Percentiles rank a stretch among this genome's conserved stretches.
Conservation (phyloP, 35 echinoderm and acorn worm species). For the Ptychodera flava region DNA sequence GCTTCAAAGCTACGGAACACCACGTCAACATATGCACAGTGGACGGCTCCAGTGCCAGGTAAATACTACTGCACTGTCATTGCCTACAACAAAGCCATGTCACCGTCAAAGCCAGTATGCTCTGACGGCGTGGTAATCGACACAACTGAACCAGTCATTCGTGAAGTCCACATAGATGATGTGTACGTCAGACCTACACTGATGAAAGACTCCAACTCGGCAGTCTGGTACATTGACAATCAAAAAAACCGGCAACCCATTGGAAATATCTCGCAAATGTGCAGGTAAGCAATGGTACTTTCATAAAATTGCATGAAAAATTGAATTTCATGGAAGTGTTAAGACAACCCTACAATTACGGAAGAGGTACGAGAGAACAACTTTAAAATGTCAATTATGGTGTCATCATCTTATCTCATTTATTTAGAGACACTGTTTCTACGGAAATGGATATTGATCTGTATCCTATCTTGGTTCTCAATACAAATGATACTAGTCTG, state of each 20-base stretch:
- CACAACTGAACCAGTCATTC: slow-evolving; percentile 7
- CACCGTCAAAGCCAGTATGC: slow-evolving; percentile 24
- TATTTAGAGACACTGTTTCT: not conserved
- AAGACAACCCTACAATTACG: not conserved
- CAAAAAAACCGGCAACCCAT: not conserved
- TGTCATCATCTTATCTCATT: not conserved
- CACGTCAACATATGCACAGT: slow-evolving; percentile 11
- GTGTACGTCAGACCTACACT: slow-evolving; percentile 8
- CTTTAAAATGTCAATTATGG: no score
- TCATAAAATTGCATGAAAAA: not conserved
- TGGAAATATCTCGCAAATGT: slow-evolving; percentile 1
- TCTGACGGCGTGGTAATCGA: slow-evolving; percentile 40
- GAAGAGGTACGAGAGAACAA: not conserved
- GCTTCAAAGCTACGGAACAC: no score
- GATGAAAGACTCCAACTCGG: not conserved
- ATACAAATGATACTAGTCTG: not conserved
- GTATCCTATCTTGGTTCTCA: not conserved
- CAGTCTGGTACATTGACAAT: slow-evolving; percentile 22
- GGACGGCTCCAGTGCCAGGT: slow-evolving; percentile 17
- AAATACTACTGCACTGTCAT: slow-evolving; percentile 28
- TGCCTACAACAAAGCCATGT: slow-evolving; percentile 34
- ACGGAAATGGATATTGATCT: not conserved
- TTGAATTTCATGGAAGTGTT: not conserved
- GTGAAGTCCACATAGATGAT: not conserved
- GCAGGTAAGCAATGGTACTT: slow-evolving; percentile 31